Evolutionary conservation across 2,113 vertebrate species (phyloP), one percentile per base, ranked within the genome.

Genomic region (Rhinogobius similis): DNA sequence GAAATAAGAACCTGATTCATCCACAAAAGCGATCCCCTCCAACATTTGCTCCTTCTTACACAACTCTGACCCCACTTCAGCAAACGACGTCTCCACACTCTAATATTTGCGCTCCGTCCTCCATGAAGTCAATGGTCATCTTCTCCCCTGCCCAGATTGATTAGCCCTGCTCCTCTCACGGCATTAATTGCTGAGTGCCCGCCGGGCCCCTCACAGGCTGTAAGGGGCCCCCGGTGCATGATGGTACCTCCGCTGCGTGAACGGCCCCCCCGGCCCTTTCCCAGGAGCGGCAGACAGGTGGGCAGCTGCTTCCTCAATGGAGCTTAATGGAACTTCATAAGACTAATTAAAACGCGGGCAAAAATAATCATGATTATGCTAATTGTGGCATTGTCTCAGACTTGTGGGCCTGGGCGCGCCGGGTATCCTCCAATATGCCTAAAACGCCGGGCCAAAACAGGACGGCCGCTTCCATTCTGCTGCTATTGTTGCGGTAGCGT

Each of bases 261-360:
- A 93, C 88, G 66, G 72, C 81, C 73, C 44, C 82, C 38, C 71
- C 70, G 75, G 84, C 72, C 83, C 82, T 86, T 93, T 93, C 92
- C 90, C 92, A 92, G 85, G 89, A 87, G 82, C 36, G 16, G 77
- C 21, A 79, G 89, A 85, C 90, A 92, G 92, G 90, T 93, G 92
- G 90, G 86, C 91, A 90, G 88, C 90, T 90, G 89, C 76, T 82
- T 79, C 70, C 82, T 90, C 88, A 92, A 92, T 89, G 86, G 91
- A 85, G 84, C 90, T 91, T 90, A 92, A 93, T 92, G 90, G 90
- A 90, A 85, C 89, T 77, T 90, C 87, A 86, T 82, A 82, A 56
- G 46, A 86, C 81, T 81, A 86, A 90, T 91, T 91, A 87, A 88
- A 86, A 89, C 86, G 86, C 88, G 88, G 81, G 56, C 73, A 82